Base-by-base conservation (phyloP, 2,113 vertebrate species). In the Clinocottus analis region DNA sequence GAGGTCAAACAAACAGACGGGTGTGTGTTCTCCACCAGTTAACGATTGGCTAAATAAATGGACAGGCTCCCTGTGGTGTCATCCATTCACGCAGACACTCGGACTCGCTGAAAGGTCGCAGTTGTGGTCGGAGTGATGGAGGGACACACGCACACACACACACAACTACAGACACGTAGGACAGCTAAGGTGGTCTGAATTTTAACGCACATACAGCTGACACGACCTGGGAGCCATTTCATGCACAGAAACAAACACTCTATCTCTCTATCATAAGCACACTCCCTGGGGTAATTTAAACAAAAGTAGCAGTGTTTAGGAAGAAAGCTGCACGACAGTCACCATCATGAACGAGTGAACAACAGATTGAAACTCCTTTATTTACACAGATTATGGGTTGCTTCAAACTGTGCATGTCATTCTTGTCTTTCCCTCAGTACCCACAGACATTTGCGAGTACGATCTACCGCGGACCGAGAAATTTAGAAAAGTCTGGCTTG, bases 31-130 rank as follows among this genome's bases (percentile, higher is more conserved):
- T 82, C 63, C 69, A 65, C 82, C 77, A 62, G 79, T 85, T 84
- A 88, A 84, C 66, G 63, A 88, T 45, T 89, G 87, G 61, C 87
- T 85, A 87, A 88, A 90, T 88, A 92, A 89, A 91, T 83, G 80
- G 56, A 87, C 80, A 81, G 62, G 43, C 37, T 83, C 72, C 87
- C 87, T 76, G 79, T 67, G 73, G 91, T 62, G 86, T 65, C 16
- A 4, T 83, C 68, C 67, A 58, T 67, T 76, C 56, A 76, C 55
- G 63, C 3, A 62, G 68, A 77, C 63, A 62, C 72, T 72, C 43
- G 14, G 25, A 80, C 51, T 47, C 67, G 67, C 62, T 80, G 83
- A 69, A 63, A 80, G 60, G 53, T 67, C 41, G 33, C 13, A 19
- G 31, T 56, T 61, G 29, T 53, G 31, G 49, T 60, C 65, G 29